Evolutionary conservation across 2,113 vertebrate species (phyloP).

Genomic region (Eublepharis macularius): DNA sequence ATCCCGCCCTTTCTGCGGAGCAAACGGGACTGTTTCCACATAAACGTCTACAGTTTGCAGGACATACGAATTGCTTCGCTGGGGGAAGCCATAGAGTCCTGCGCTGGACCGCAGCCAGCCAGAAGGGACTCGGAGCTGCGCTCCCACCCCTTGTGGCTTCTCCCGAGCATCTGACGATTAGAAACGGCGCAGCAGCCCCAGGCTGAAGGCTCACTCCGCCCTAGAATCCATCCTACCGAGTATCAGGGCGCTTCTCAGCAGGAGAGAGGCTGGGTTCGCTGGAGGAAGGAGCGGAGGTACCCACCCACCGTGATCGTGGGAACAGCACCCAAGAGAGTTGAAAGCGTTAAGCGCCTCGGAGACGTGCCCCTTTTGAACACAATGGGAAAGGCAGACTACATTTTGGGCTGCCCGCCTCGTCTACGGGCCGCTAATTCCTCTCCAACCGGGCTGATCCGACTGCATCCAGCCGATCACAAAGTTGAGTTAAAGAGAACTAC

Average conservation of each 20-base stretch:
- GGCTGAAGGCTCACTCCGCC: background rate
- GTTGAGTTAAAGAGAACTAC: no score
- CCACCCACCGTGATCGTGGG: background rate
- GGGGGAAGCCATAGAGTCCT: background rate
- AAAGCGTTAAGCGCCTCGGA: no score
- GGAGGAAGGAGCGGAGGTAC: background rate
- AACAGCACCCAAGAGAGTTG: background rate
- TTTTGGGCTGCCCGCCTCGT: no score
- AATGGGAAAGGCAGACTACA: no score
- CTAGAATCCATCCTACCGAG: background rate
- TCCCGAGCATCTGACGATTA: background rate
- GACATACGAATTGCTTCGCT: background rate
- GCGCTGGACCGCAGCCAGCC: background rate
- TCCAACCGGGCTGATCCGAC: no score
- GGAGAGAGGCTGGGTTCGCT: background rate
- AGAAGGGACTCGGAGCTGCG: background rate
- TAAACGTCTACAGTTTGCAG: fast-evolving
- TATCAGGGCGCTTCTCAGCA: background rate
- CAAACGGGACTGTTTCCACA: background rate
- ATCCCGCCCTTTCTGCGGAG: background rate
- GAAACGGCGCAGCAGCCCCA: background rate
- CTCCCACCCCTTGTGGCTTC: background rate
- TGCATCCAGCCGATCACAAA: no score
- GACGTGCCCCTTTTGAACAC: no score
- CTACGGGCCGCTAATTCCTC: no score